Evolutionary conservation across 2,888 invertebrate genomes (phyloP).

Genomic region (Plagiodera versicolora): DNA sequence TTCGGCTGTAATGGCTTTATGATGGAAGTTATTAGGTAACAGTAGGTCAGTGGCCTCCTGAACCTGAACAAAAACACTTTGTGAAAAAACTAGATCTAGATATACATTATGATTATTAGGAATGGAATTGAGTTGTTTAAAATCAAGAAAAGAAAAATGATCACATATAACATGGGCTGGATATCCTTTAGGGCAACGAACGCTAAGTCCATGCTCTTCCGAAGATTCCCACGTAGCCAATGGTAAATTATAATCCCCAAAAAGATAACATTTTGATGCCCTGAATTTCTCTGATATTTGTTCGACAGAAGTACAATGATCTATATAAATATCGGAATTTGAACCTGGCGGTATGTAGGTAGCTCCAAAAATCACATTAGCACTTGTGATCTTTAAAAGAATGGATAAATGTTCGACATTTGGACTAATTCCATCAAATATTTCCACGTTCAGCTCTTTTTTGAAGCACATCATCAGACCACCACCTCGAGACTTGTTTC

Average conservation of each 20-base stretch:
- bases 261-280: slow-evolving; percentile 6
- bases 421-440: slow-evolving; percentile 2
- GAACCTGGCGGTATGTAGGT: too few species aligned
- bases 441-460: too few species aligned
- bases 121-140: neutral
- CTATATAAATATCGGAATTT: too few species aligned
- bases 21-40: neutral
- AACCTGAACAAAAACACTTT: too few species aligned
- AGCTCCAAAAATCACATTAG: too few species aligned
- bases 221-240: too few species aligned
- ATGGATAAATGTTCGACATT: slow-evolving; percentile 7
- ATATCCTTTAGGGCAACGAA: neutral
- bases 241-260: slow-evolving; percentile 13
- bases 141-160: neutral
- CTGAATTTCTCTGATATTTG: slow-evolving; percentile 5
- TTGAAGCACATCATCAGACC: slow-evolving; percentile 4
- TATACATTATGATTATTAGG: too few species aligned
- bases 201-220: too few species aligned
- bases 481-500: slow-evolving; percentile 7
- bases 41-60: too few species aligned
- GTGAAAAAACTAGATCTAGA: too few species aligned
- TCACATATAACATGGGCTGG: neutral
- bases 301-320: too few species aligned
- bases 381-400: slow-evolving; percentile 2
- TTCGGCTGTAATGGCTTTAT: neutral